Base-by-base conservation (phyloP, 2,113 vertebrate species). In the Catharus bicknelli region DNA sequence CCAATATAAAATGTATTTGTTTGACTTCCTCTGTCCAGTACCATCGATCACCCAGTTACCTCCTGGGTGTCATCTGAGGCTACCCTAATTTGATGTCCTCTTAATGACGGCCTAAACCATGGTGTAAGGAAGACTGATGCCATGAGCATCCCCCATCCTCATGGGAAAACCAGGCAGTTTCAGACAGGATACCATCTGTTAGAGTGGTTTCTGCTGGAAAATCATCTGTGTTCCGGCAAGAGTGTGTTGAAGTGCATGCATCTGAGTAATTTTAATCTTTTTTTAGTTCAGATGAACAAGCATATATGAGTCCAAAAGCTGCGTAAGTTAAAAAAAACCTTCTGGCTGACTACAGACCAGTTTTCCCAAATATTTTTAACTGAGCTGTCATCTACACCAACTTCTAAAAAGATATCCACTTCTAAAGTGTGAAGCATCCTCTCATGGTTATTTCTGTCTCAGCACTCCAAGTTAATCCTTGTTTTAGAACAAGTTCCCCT, bases 221-320 rank as follows among this genome's bases (percentile, higher is more conserved):
- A 15, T 82, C 42, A 22, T 59, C 13, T 61, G 21, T 79, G 53
- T 79, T 91, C 42, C 36, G 4, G 36, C 42, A 82, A 82, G 83
- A 62, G 22, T 76, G 53, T 68, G 36, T 38, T 85, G 48, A 93
- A 93, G 47, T 67, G 30, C 27, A 57, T 61, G 40, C 8, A 4
- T 72, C 77, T 90, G 76, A 62, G 34, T 42, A 75, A 88, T 69
- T 82, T 81, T 11, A 19, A 4, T 11, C 51, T 75, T 75, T 88
- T 90, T 92, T 95, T 73, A 68, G 66, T 89, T 91, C 62, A 94
- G 62, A 79, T 84, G 66, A 94, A 64, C 95, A 87, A 95, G 81
- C 87, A 95, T 42, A 87, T 84, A 53, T 16, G 29, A 73, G 40
- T 73, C 74, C 67, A 90, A 95, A 92, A 68, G 27, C 70, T 69